Evolutionary conservation across 2,888 invertebrate genomes (phyloP), one percentile per base, ranked within the genome.

Genomic region (Phortica magna): DNA sequence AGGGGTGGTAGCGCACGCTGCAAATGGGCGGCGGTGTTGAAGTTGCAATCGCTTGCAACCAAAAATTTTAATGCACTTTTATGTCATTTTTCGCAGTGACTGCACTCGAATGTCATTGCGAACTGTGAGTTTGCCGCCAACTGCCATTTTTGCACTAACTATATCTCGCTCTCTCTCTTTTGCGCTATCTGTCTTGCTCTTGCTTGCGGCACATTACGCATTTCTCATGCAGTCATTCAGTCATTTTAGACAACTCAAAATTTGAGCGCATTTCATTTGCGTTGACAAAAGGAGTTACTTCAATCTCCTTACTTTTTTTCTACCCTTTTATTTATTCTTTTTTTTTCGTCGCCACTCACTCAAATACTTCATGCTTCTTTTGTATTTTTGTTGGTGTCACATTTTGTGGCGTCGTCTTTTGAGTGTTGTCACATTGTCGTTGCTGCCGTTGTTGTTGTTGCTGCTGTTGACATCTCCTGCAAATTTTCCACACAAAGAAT

Each of bases 1-100:
- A 6, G 10, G 48, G 48, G 48, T 2, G 9, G 4, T 48, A 7
- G n/a, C n/a, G n/a, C n/a, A n/a, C n/a, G n/a, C n/a, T 48, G 48
- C 48, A 48, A 48, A 48, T 0, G 48, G 48, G 48, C 9, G 7
- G 48, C 14, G 9, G 48, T 12, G 48, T 48, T 48, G 48, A 48
- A 48, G 48, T 48, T 48, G 48, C 31, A 31, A 31, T 31, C 31
- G 31, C 31, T 31, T 31, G 31, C 31, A 31, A 14, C 61, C 22
- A 12, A 17, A 10, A 19, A 61, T 61, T 61, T 61, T 61, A 61
- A 61, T 61, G 22, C 61, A 12, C 7, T 61, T 61, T 61, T 22
- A 61, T 61, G 61, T 61, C 61, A 61, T 61, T 22, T 61, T 61
- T 61, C 61, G 61, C 61, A 61, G 61, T 61, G 61, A 22, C 61